Conservation (phyloP, 2,797 vertebrate genomes). For the Enoplosus armatus region DNA sequence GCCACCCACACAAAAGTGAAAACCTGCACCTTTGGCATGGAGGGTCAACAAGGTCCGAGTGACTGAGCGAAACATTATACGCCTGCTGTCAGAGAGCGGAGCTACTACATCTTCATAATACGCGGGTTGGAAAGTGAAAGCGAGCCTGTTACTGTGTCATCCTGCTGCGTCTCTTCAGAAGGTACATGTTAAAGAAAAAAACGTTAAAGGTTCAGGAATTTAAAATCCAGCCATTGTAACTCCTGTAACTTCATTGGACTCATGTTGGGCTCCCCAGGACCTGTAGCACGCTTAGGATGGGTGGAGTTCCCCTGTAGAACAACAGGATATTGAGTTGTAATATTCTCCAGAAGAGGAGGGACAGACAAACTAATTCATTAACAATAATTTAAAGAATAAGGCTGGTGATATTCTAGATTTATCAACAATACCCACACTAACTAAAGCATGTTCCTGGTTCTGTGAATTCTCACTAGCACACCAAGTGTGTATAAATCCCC, state of each 20-base stretch:
- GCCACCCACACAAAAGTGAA: conserved; percentile 4
- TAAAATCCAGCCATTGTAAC: neutral
- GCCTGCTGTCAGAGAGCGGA: neutral
- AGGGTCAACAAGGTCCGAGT: conserved; percentile 22
- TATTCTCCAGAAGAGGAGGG: neutral
- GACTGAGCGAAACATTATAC: neutral
- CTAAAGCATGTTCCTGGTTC: neutral
- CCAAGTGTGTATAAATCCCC: neutral
- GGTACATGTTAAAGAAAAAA: neutral
- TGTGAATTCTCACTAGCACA: neutral
- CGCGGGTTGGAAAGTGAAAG: neutral
- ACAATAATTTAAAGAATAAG: too few species aligned
- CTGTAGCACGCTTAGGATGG: neutral
- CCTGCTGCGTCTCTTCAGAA: neutral
- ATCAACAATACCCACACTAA: neutral
- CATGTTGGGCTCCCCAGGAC: neutral
- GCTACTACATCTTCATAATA: neutral
- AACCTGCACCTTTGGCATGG: conserved; percentile 5
- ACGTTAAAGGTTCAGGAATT: neutral
- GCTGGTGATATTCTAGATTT: neutral
- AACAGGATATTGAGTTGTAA: neutral
- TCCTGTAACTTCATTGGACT: neutral
- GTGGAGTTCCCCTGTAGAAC: neutral
- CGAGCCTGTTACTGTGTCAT: neutral
- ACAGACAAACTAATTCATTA: neutral